phyloP scores from a whole-genome alignment of 2,797 vertebrate species.

The Myripristis jacobus region DNA sequence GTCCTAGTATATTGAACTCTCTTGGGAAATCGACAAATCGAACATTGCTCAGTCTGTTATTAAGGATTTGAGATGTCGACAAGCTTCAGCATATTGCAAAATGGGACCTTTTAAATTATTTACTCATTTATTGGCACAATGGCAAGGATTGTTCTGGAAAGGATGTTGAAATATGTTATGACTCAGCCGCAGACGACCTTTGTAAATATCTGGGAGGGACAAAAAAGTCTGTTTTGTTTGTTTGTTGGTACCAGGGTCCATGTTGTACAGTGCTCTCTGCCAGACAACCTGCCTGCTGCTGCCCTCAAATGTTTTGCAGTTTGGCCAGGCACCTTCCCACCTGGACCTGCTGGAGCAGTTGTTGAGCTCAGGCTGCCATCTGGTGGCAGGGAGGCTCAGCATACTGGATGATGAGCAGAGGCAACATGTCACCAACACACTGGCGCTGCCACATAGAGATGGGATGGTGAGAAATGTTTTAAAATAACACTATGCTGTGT shows the following conservation, averaged over 20 bases:
- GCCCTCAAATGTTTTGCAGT: slow-evolving; percentile 63
- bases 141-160: slow-evolving; percentile 22
- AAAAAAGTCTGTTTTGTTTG: slow-evolving; percentile 64
- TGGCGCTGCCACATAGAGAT: slow-evolving; percentile 35
- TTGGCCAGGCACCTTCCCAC: slow-evolving; percentile 54
- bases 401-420: slow-evolving; percentile 68
- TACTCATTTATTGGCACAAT: slow-evolving; percentile 61
- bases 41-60: slow-evolving; percentile 12
- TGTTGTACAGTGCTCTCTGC: slow-evolving; percentile 58
- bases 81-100: neutral
- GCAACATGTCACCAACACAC: slow-evolving; percentile 49
- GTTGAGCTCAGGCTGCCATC: slow-evolving; percentile 72
- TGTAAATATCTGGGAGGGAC: slow-evolving; percentile 54
- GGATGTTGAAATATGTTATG: slow-evolving; percentile 53
- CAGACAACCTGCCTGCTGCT: slow-evolving; percentile 82
- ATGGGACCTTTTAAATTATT: slow-evolving; percentile 17
- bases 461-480: slow-evolving; percentile 32
- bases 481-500: neutral
- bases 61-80: no score
- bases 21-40: no score
- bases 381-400: slow-evolving; percentile 78
- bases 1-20: no score
- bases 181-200: slow-evolving; percentile 68
- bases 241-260: slow-evolving; percentile 64
- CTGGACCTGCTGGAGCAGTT: slow-evolving; percentile 73